These are phyloP conservation scores for Myripristis jacobus DNA, from an alignment of 2,797 vertebrate species.

Conservation along the genomic window DNA sequence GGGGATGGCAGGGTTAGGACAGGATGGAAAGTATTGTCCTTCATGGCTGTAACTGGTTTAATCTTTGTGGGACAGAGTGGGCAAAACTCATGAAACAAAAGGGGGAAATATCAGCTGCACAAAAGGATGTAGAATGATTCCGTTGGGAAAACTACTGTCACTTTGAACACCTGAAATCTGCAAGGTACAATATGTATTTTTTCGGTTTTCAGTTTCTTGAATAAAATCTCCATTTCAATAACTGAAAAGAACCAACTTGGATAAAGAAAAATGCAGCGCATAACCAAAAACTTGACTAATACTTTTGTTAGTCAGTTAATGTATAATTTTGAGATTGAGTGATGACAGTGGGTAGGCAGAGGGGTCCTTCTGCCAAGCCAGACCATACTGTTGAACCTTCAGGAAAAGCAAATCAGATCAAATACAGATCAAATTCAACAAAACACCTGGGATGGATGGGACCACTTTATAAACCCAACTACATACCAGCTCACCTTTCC, in stretches of 20 bases:
- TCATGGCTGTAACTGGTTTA: conserved; percentile 37
- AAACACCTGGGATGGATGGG: no score
- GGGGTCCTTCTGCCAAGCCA: no score
- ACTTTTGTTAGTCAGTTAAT: no score
- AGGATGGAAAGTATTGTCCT: conserved; percentile 42
- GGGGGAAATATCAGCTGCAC: conserved; percentile 29
- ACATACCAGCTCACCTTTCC: no score
- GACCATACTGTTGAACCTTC: no score
- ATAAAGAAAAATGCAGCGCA: no score
- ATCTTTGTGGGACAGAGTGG: conserved; percentile 15
- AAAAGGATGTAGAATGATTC: conserved; percentile 16
- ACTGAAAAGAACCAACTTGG: conserved; percentile 29
- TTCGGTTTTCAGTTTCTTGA: conserved; percentile 21
- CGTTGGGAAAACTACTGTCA: conserved; percentile 15
- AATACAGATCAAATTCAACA: no score
- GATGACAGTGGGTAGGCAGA: no score
- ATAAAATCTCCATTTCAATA: neutral
- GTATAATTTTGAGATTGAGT: no score
- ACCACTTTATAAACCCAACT: no score
- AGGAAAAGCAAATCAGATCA: no score
- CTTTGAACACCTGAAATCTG: conserved; percentile 47
- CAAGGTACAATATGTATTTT: conserved; percentile 20
- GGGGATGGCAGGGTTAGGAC: conserved; percentile 72
- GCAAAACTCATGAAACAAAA: neutral
- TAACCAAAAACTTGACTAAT: no score